Base-by-base conservation (phyloP, 2,888 invertebrate species). In the Epinotia ramella region DNA sequence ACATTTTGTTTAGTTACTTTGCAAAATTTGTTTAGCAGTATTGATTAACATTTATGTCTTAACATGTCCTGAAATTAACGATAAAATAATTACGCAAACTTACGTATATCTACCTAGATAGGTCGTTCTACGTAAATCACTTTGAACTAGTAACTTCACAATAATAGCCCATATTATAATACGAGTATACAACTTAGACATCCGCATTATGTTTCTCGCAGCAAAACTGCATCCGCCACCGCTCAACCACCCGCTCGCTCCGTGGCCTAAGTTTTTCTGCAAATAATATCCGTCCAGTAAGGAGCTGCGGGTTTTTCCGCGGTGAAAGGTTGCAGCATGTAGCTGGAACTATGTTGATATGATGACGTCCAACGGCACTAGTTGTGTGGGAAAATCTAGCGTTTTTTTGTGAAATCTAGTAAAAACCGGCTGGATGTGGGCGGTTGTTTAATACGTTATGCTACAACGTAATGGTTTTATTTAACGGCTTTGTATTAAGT, bases 231-330 rank as follows among this genome's bases (percentile, higher is more conserved):
- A 71, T 1, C 12, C 49, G 69, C 68, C 53, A 13, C 28, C 18
- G 33, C 60, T 11, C 28, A 11, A 1, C 16, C 18, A 18, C 11
- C 69, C 89, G 89, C 89, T 62, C 20, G 44, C 84, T 86, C 80
- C 66, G 20, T 81, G 83, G 87, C 92, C 86, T 86, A 75, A 86
- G 88, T 91, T 93, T 93, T 93, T 93, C 92, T 92, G 88, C 87
- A 90, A 89, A 92, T 92, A 91, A 89, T 91, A 91, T 90, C 89
- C 84, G 81, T 86, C 81, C 91, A 81, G 84, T 88, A 93, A 89
- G 94, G 93, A 84, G 88, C 89, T 87, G 91, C 92, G 79, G 91
- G 93, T 94, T 94, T 94, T 94, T 94, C 92, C 87, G 69, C 88
- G 91, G 94, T 93, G 94, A 94, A 94, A 94, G 93, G 93, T 91